These are phyloP conservation scores for Drosophila nr. fundita DNA, from an alignment of 2,888 invertebrate genomes.

Conservation along the genomic window DNA sequence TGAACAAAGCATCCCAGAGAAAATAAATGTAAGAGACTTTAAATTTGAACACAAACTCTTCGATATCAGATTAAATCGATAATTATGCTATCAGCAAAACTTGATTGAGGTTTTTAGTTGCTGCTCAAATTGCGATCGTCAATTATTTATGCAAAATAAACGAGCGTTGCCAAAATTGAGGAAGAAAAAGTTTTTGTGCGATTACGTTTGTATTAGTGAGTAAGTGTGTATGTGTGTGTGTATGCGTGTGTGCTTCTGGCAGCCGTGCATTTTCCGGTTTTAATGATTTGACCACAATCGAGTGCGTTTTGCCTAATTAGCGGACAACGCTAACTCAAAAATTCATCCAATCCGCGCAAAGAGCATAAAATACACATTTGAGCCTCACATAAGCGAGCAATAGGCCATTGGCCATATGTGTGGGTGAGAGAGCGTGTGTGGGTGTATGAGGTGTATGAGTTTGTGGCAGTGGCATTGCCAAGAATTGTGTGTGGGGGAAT, in stretches of 20 bases:
- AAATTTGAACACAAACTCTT: neutral
- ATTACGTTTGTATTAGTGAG: constrained; percentile 3
- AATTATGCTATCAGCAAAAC: neutral
- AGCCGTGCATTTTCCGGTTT: constrained; percentile 68
- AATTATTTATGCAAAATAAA: constrained; percentile 17
- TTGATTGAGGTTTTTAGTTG: constrained; percentile 38
- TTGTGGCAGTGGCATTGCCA: constrained; percentile 15
- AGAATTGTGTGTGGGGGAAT: neutral
- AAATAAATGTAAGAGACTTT: neutral
- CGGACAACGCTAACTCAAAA: constrained; percentile 46
- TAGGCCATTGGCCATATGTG: constrained; percentile 23
- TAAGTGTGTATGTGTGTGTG: neutral
- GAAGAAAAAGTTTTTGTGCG: constrained; percentile 5
- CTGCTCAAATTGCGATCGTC: constrained; percentile 31
- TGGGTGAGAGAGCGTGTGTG: constrained; percentile 1
- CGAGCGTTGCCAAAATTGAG: constrained; percentile 21
- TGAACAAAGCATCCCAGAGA: neutral
- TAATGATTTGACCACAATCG: constrained; percentile 81
- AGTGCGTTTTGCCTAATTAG: constrained; percentile 81
- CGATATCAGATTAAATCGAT: neutral
- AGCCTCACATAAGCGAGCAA: constrained; percentile 25
- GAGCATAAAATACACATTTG: constrained; percentile 70
- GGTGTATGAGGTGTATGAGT: constrained; percentile 2
- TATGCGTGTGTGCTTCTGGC: constrained; percentile 13
- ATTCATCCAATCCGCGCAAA: constrained; percentile 54